These are phyloP conservation scores for Colostygia pectinataria DNA, from an alignment of 2,888 invertebrate genomes.

Conservation along the genomic window DNA sequence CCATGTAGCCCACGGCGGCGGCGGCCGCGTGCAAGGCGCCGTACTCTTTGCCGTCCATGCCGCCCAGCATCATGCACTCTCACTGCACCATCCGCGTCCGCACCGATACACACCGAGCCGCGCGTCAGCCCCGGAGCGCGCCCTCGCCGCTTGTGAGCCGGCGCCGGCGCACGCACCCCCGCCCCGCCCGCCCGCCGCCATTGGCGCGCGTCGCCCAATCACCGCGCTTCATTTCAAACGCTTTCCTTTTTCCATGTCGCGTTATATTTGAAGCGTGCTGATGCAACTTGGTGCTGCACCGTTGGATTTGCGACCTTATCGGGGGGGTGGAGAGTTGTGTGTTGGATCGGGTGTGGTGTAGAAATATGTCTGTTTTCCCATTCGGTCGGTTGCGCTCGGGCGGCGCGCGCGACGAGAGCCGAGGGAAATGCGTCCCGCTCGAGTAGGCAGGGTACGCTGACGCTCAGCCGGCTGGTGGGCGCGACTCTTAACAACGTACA, in stretches of 20 bases:
- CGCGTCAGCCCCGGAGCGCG: conserved; percentile 49
- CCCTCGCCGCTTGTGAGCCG: conserved; percentile 52
- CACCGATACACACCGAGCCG: conserved; percentile 24
- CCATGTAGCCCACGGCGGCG: conserved; percentile 70
- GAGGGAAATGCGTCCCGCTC: conserved; percentile 59
- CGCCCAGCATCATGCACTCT: conserved; percentile 70
- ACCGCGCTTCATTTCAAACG: conserved; percentile 77
- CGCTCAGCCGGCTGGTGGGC: conserved; percentile 12
- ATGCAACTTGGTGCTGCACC: conserved; percentile 53
- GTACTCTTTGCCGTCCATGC: conserved; percentile 80
- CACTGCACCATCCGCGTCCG: conserved; percentile 43
- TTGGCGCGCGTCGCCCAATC: conserved; percentile 76
- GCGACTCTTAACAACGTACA: conserved; percentile 13
- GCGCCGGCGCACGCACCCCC: conserved; percentile 49
- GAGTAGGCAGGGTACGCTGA: conserved; percentile 45
- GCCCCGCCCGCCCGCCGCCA: conserved; percentile 63
- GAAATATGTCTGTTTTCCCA: conserved; percentile 73
- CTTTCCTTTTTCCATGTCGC: conserved; percentile 78
- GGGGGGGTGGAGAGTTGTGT: fast-evolving
- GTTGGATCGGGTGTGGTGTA: conserved; percentile 8
- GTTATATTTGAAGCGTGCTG: conserved; percentile 79
- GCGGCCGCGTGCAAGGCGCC: conserved; percentile 78
- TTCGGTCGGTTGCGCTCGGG: conserved; percentile 77
- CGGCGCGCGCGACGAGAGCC: conserved; percentile 67
- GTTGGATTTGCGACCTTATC: conserved; percentile 40